Evolutionary conservation across 1,140 invertebrate species (phyloP).

Genomic region (Drosophila navojoa): DNA sequence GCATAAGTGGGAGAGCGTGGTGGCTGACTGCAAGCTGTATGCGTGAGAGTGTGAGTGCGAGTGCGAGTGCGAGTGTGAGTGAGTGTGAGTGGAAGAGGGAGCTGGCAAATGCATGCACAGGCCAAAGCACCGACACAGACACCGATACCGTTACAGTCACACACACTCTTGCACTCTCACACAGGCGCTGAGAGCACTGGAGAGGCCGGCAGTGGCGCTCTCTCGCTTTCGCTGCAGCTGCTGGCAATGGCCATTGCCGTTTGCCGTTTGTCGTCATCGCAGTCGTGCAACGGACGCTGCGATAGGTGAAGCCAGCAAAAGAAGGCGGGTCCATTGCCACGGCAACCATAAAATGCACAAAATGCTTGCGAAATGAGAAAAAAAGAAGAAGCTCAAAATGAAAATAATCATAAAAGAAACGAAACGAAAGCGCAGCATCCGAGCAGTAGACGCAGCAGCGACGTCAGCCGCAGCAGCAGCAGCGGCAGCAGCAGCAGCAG

Average conservation of each 20-base stretch:
- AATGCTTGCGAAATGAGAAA: conserved; percentile 8
- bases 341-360: conserved; percentile 72
- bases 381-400: conserved; percentile 9
- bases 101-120: conserved; percentile 4
- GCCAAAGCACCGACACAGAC: conserved; percentile 1
- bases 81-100: conserved; percentile 12
- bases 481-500: not conserved
- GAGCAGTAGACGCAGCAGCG: conserved; percentile 27
- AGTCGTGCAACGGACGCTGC: conserved; percentile 59
- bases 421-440: conserved; percentile 27
- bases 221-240: conserved; percentile 54
- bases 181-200: conserved; percentile 1
- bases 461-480: conserved; percentile 21
- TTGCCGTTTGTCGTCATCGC: conserved; percentile 31
- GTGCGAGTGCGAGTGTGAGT: conserved; percentile 9
- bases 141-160: not conserved
- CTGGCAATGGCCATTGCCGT: conserved; percentile 39
- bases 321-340: conserved; percentile 79
- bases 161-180: not conserved
- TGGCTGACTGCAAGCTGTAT: conserved; percentile 7
- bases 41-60: not conserved
- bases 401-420: conserved; percentile 33
- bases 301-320: conserved; percentile 75
- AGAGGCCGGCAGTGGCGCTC: conserved; percentile 22
- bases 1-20: conserved; percentile 9